Evolutionary conservation across 2,797 vertebrate genomes (phyloP), one percentile per base, ranked within the genome.

Genomic region (Masticophis lateralis): DNA sequence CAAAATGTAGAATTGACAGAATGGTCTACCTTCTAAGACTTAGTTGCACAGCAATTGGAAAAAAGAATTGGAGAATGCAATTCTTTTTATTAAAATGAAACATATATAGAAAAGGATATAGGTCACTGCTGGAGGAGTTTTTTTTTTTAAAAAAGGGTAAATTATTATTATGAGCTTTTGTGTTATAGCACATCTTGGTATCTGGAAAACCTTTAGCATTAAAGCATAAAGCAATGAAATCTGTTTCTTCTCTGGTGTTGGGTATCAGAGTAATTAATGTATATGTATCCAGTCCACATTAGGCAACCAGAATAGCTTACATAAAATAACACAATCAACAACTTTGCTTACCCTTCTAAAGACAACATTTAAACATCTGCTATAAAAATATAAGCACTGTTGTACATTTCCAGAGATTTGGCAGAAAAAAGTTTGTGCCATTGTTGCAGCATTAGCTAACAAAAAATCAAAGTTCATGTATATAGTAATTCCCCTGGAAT

Each of bases 341-440:
- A 86, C 57, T 86, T 60, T 93, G 56, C 61, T 59, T 92, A 87
- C 57, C 83, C 83, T 79, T 51, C 0, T 0, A 37, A 66, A 79
- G 14, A 20, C 20, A 2, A 51, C 79, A 51, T 87, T 91, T 86
- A 93, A 89, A 93, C 47, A 51, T 28, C 86, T 87, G 2, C 60
- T 91, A 32, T 5, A 83, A 94, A 63, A 95, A 95, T 74, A 16
- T 22, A 53, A 32, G 3, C 22, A 51, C 5, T 88, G 92, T 88
- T 0, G 0, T 94, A 92, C 51, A 88, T n/a, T 89, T 92, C 60
- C 2, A 0, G 2, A n/a, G 28, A 57, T 25, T 86, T 59, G 56
- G 47, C 47, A 63, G 86, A 90, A 74, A 37, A 20, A 13, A 90
- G 25, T 18, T 43, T 57, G 27, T 69, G 32, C 92, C 86, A 69